Conservation (phyloP, 2,888 invertebrate genomes). For the Pterostichus niger region DNA sequence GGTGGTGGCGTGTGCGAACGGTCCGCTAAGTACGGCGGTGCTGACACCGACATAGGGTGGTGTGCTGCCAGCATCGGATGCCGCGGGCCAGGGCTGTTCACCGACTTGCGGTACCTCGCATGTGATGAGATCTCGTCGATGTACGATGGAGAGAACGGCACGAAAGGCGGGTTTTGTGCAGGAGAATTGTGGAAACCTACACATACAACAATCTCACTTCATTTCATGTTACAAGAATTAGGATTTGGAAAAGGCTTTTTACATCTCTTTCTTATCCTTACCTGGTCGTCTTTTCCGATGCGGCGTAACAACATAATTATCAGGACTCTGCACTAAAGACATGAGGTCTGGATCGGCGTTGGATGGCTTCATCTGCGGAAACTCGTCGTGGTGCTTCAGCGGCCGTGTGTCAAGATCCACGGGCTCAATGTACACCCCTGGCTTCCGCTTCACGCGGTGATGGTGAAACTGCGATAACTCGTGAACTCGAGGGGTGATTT, state of each 20-base stretch:
- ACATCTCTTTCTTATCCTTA: neutral
- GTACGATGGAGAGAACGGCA: slow-evolving; percentile 88
- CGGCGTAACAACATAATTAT: slow-evolving; percentile 92
- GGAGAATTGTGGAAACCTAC: slow-evolving; percentile 89
- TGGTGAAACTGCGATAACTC: slow-evolving; percentile 77
- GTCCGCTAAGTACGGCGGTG: slow-evolving; percentile 85
- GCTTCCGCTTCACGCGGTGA: slow-evolving; percentile 81
- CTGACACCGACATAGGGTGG: slow-evolving; percentile 86
- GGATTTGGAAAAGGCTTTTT: too few relatives aligned
- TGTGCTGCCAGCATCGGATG: slow-evolving; percentile 81
- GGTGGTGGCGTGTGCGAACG: slow-evolving; percentile 82
- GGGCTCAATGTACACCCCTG: slow-evolving; percentile 82
- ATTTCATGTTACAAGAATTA: neutral
- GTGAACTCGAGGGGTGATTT: slow-evolving; percentile 81
- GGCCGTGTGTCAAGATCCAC: slow-evolving; percentile 84
- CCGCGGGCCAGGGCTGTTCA: slow-evolving; percentile 76
- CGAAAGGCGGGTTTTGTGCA: slow-evolving; percentile 92
- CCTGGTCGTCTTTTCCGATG: slow-evolving; percentile 91
- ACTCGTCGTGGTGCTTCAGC: slow-evolving; percentile 84
- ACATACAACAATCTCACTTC: neutral
- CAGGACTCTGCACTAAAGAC: slow-evolving; percentile 86
- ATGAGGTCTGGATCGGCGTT: slow-evolving; percentile 83
- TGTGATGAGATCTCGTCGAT: slow-evolving; percentile 85
- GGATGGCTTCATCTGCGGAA: slow-evolving; percentile 83
- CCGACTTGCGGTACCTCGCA: slow-evolving; percentile 81